phyloP scores from a whole-genome alignment of 1,140 invertebrate species.

The Saccostrea glomerata region DNA sequence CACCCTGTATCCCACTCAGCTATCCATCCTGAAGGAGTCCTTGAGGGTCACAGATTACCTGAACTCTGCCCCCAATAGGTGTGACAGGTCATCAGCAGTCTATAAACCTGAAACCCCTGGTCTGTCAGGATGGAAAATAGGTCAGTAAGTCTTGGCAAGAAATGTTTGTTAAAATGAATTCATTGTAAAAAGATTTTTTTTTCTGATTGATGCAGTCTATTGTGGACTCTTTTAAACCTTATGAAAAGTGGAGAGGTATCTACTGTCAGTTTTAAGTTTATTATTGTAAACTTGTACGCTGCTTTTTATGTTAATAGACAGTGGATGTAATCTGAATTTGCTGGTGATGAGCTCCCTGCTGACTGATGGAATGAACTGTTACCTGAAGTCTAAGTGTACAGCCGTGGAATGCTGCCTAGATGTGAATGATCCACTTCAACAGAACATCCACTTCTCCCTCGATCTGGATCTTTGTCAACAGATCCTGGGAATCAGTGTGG shows the following conservation, averaged over 20 bases:
- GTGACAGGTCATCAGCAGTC: not conserved
- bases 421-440: conserved; percentile 32
- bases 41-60: conserved; percentile 23
- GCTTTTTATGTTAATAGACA: not conserved
- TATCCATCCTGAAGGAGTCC: conserved; percentile 1
- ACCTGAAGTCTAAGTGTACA: conserved; percentile 37
- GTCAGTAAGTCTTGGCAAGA: not conserved
- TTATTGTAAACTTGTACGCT: not conserved
- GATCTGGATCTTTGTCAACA: conserved; percentile 34
- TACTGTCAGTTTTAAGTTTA: too few species aligned
- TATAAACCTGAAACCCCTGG: conserved; percentile 10
- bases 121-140: conserved; percentile 32
- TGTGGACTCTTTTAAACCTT: not conserved
- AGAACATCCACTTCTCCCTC: not conserved
- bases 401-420: conserved; percentile 44
- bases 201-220: not conserved
- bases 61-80: conserved; percentile 7
- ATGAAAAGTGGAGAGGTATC: too few species aligned
- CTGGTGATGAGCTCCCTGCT: not conserved
- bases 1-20: not conserved
- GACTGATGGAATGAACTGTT: conserved; percentile 17
- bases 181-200: not conserved
- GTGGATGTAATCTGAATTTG: conserved; percentile 17
- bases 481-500: conserved; percentile 23
- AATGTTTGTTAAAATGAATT: not conserved